phyloP scores from a whole-genome alignment of 37 sponge, comb jelly and placozoan genomes.

The Hexactinellida sp. region DNA sequence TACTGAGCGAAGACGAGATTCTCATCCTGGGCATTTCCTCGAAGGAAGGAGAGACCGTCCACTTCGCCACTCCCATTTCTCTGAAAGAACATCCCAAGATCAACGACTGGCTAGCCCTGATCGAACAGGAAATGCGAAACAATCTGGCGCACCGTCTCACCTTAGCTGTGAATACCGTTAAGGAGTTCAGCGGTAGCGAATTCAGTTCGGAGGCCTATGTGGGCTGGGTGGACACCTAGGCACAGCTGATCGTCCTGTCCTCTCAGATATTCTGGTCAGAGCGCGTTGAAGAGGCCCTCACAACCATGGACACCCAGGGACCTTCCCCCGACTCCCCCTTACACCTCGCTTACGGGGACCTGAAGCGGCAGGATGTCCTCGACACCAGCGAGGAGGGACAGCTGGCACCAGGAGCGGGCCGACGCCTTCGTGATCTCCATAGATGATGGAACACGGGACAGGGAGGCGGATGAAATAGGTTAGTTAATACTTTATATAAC shows the following conservation, averaged over 20 bases:
- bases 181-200: slow-evolving; percentile 39
- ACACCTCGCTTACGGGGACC: too few species aligned
- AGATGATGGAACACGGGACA: too few species aligned
- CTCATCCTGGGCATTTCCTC: slow-evolving; percentile 67
- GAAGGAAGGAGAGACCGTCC: slow-evolving; percentile 82
- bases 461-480: too few species aligned
- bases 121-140: slow-evolving; percentile 85
- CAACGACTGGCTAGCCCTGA: slow-evolving; percentile 86
- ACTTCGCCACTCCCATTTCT: slow-evolving; percentile 55
- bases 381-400: too few species aligned
- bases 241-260: slow-evolving; percentile 80
- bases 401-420: too few species aligned
- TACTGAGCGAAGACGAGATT: slow-evolving; percentile 65
- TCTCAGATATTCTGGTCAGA: slow-evolving; percentile 87
- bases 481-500: too few species aligned
- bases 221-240: slow-evolving; percentile 81
- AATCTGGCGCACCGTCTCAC: slow-evolving; percentile 75
- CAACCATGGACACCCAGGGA: slow-evolving; percentile 26
- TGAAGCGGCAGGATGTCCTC: too few species aligned
- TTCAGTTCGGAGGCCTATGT: slow-evolving; percentile 47
- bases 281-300: slow-evolving; percentile 60
- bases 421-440: too few species aligned
- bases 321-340: too few species aligned
- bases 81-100: slow-evolving; percentile 80
- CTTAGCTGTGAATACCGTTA: slow-evolving; percentile 50